A percentile compares a stretch with the other conserved stretches of the same genome.
Evolutionary conservation across 2,888 invertebrate genomes (phyloP).

Genomic region (Leptopilina drosophilae): DNA sequence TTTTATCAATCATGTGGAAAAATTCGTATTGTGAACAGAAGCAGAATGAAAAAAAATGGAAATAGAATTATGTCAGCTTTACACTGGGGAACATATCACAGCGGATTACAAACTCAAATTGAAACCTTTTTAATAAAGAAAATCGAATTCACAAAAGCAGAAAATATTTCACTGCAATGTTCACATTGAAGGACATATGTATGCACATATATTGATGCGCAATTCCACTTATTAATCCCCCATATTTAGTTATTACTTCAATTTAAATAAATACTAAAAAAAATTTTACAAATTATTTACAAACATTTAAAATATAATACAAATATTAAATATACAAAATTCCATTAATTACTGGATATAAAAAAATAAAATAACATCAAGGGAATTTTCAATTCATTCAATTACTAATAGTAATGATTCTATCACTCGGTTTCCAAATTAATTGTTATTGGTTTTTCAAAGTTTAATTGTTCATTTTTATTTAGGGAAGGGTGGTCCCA

Average conservation of each 20-base stretch:
- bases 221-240: neutral
- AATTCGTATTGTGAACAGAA: slow-evolving; percentile 1
- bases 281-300: neutral
- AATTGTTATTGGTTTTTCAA: too few relatives aligned
- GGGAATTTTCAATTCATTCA: too few relatives aligned
- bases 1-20: slow-evolving; percentile 4
- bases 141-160: slow-evolving; percentile 19
- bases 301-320: too few relatives aligned
- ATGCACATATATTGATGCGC: neutral
- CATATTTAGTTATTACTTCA: neutral
- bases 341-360: too few relatives aligned
- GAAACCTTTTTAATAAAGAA: slow-evolving; percentile 13
- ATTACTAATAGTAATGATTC: too few relatives aligned
- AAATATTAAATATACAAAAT: too few relatives aligned
- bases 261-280: neutral
- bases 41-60: neutral
- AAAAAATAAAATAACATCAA: too few relatives aligned
- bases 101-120: slow-evolving; percentile 8
- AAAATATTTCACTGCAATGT: neutral
- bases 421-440: too few relatives aligned
- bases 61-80: slow-evolving; percentile 24
- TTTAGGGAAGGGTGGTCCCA: too few relatives aligned
- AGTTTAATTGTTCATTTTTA: too few relatives aligned
- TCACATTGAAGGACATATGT: neutral
- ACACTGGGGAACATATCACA: slow-evolving; percentile 21